A percentile compares a stretch with the other conserved stretches of the same genome.
Conservation (phyloP, 2,113 vertebrate species). For the Elaphurus davidianus region DNA sequence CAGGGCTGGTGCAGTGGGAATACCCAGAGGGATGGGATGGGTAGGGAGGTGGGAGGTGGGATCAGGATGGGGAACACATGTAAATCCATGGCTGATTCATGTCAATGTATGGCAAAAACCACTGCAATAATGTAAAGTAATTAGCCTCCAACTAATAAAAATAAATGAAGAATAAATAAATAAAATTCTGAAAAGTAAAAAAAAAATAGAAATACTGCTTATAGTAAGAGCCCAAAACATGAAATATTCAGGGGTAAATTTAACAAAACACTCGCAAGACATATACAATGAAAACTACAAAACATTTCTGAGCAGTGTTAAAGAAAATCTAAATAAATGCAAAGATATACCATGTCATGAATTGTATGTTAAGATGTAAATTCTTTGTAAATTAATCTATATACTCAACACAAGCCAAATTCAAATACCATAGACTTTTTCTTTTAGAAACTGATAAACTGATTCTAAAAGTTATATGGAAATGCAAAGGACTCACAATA, state of each 20-base stretch:
- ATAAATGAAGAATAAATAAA: no score
- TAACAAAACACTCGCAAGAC: background rate
- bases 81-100: no score
- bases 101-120: no score
- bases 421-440: background rate
- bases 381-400: background rate
- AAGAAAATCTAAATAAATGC: background rate
- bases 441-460: background rate
- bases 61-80: no score
- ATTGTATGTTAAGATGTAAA: background rate
- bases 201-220: background rate
- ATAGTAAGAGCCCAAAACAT: background rate
- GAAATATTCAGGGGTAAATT: slow-evolving; percentile 1
- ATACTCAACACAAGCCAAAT: background rate
- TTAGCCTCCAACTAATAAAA: no score
- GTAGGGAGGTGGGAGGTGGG: no score
- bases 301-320: background rate
- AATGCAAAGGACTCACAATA: background rate
- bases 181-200: no score
- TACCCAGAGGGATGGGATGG: no score
- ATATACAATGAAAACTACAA: background rate
- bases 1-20: no score
- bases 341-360: background rate
- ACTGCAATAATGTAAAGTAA: no score
- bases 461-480: background rate